Evolutionary conservation across 2,797 vertebrate genomes (phyloP).

Genomic region (Sardinella longiceps): DNA sequence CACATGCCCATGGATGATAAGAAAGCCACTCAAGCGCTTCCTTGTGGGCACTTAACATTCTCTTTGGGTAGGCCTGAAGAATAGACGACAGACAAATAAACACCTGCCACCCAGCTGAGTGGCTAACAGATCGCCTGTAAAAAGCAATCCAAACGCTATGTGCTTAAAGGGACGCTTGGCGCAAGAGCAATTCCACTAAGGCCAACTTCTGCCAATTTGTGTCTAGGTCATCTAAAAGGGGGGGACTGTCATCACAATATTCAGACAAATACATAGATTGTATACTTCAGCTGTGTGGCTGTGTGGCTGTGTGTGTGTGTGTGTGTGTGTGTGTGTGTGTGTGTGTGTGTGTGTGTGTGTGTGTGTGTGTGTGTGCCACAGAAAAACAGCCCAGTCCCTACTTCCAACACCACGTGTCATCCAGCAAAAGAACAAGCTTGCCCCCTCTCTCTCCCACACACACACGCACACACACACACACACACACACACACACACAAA

Average conservation of each 20-base stretch:
- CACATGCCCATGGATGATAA: background rate
- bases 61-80: background rate
- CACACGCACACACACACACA: background rate
- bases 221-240: background rate
- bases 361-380: background rate
- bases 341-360: background rate
- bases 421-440: background rate
- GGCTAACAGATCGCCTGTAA: background rate
- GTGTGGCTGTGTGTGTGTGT: background rate
- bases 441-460: background rate
- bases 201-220: background rate
- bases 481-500: constrained; percentile 7
- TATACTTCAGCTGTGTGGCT: background rate
- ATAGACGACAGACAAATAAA: background rate
- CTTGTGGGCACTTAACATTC: background rate
- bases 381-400: background rate
- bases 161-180: background rate
- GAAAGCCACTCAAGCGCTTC: background rate
- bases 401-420: background rate
- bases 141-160: background rate
- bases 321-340: background rate
- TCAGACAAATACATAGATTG: no score
- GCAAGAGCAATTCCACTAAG: no score
- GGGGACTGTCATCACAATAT: background rate
- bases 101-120: background rate